These are phyloP conservation scores for Lithobates pipiens DNA, from an alignment of 2,797 vertebrate genomes.

Conservation along the genomic window DNA sequence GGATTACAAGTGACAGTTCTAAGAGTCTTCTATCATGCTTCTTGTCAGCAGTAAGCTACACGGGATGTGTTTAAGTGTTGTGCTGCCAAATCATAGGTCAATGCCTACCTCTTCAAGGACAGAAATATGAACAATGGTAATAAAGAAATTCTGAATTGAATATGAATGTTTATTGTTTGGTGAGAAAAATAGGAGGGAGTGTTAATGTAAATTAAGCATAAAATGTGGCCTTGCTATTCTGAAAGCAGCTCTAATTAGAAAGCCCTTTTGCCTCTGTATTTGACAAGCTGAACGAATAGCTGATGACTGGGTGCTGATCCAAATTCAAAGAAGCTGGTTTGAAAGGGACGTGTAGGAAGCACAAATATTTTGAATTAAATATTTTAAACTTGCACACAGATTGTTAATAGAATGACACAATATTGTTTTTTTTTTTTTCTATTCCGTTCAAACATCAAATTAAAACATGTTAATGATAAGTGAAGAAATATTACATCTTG, in stretches of 20 bases:
- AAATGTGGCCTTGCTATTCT: constrained; percentile 28
- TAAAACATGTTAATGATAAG: neutral
- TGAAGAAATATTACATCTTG: neutral
- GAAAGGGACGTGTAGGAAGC: constrained; percentile 51
- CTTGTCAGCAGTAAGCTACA: constrained; percentile 34
- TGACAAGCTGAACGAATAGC: constrained; percentile 56
- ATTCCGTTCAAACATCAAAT: neutral
- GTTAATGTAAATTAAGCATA: constrained; percentile 40
- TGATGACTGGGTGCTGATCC: constrained; percentile 57
- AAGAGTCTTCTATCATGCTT: constrained; percentile 42
- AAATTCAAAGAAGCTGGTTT: constrained; percentile 47
- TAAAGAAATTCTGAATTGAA: constrained; percentile 34
- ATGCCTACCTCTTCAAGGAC: constrained; percentile 46
- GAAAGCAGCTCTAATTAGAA: constrained; percentile 45
- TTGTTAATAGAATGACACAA: constrained; percentile 28
- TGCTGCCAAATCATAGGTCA: constrained; percentile 49
- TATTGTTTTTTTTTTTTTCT: neutral
- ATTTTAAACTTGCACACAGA: constrained; percentile 19
- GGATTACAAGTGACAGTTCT: constrained; percentile 37
- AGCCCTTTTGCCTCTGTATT: constrained; percentile 49
- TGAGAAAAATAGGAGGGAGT: neutral
- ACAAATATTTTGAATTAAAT: constrained; percentile 47
- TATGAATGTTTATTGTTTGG: constrained; percentile 42
- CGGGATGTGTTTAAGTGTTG: constrained; percentile 41
- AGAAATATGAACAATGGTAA: constrained; percentile 44